Evolutionary conservation across 2,888 invertebrate species (phyloP).

Genomic region (Norana najaformis): DNA sequence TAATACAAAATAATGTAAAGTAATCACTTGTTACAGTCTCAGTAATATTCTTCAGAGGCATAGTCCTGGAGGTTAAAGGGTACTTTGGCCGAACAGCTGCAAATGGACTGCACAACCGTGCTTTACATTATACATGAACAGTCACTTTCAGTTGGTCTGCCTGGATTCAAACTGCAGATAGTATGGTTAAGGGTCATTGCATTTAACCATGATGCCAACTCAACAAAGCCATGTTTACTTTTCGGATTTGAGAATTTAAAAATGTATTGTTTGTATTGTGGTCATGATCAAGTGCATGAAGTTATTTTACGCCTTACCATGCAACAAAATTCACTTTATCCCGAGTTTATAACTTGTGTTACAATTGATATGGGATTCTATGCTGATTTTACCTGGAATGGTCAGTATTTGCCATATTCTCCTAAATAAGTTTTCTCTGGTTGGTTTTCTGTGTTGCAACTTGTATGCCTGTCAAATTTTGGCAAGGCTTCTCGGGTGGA

Average conservation of each 20-base stretch:
- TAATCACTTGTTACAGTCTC: too few relatives aligned
- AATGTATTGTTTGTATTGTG: neutral
- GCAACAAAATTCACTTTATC: neutral
- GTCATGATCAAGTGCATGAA: neutral
- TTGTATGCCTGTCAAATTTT: neutral
- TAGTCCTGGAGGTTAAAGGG: neutral
- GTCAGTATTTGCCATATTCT: neutral
- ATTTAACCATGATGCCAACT: neutral
- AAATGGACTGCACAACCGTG: too few relatives aligned
- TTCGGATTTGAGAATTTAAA: neutral
- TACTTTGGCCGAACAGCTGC: neutral
- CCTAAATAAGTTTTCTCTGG: too few relatives aligned
- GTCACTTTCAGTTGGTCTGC: neutral
- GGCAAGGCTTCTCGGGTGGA: neutral
- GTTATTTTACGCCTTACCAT: too few relatives aligned
- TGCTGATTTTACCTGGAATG: neutral
- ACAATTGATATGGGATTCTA: neutral
- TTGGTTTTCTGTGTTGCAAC: too few relatives aligned
- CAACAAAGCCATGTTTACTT: neutral
- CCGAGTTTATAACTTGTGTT: neutral
- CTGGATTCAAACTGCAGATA: neutral
- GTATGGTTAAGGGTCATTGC: neutral
- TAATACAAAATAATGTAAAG: neutral
- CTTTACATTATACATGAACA: neutral
- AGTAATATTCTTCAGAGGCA: neutral